These are phyloP conservation scores for Cettia cetti DNA, from an alignment of 2,113 vertebrate species.

Conservation along the genomic window DNA sequence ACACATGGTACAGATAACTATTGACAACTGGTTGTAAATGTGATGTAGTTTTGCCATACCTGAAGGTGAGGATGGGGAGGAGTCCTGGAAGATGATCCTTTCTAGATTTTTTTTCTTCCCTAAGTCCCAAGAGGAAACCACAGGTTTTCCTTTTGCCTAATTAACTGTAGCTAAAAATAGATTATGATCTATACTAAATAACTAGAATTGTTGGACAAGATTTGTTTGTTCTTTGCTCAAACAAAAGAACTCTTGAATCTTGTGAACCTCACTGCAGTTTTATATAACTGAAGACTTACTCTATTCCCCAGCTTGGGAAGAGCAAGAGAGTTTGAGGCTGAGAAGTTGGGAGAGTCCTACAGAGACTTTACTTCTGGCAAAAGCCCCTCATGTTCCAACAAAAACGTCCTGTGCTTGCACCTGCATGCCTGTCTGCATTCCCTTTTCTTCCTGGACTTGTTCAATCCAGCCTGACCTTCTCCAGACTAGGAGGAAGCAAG, in stretches of 20 bases:
- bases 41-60: background rate
- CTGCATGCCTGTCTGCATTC: background rate
- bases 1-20: too few species aligned
- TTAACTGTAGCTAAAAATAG: background rate
- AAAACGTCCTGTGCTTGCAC: background rate
- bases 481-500: background rate
- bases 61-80: background rate
- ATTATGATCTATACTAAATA: background rate
- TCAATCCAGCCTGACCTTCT: background rate
- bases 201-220: background rate
- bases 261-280: background rate
- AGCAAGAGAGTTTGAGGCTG: fast-evolving
- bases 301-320: background rate
- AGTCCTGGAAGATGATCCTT: background rate
- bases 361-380: background rate
- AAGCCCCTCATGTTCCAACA: background rate
- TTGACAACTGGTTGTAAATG: fast-evolving
- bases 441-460: background rate
- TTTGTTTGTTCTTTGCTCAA: background rate
- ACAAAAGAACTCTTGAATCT: background rate
- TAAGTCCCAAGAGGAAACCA: background rate
- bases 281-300: fast-evolving
- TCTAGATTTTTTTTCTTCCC: fast-evolving
- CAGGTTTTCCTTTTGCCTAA: background rate
- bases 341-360: background rate